Percentiles rank a stretch among this genome's conserved stretches.
These are phyloP conservation scores for Cercopithecus hamlyni DNA, from an alignment of 2,797 vertebrate species.

Conservation along the genomic window DNA sequence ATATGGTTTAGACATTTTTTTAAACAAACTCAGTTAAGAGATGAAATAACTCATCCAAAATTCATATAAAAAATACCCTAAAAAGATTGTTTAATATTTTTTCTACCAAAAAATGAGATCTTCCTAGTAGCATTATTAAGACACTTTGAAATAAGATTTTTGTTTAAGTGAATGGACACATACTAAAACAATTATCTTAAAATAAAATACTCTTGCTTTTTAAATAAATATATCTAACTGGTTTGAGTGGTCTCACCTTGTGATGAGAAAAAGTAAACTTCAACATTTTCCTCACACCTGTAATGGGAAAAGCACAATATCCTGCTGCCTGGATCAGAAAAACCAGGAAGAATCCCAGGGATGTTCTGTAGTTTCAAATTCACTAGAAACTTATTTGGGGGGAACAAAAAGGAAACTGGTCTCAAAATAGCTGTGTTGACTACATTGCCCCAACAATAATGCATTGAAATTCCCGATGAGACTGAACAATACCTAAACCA, in stretches of 20 bases:
- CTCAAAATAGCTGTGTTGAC: constrained; percentile 18
- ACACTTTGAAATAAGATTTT: background rate
- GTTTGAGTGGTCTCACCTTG: background rate
- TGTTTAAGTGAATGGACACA: background rate
- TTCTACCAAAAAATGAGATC: background rate
- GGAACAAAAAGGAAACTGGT: background rate
- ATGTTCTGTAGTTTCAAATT: background rate
- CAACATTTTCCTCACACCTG: background rate
- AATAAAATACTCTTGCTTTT: background rate
- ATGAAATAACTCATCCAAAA: background rate
- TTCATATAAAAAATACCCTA: background rate
- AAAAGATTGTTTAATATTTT: background rate
- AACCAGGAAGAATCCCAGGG: background rate
- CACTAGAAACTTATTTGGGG: background rate
- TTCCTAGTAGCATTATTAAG: background rate
- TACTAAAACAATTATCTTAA: background rate
- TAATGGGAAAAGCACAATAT: background rate
- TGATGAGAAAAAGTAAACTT: background rate
- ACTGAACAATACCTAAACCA: constrained; percentile 61
- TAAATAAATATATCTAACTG: background rate
- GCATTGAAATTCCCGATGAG: constrained; percentile 68
- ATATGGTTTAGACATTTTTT: background rate
- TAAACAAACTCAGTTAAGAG: background rate
- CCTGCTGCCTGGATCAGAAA: background rate
- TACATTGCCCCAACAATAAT: background rate